Percentiles rank a stretch among this genome's conserved stretches.
Conservation (phyloP, 2,888 invertebrate species). For the Lathronympha strigana region DNA sequence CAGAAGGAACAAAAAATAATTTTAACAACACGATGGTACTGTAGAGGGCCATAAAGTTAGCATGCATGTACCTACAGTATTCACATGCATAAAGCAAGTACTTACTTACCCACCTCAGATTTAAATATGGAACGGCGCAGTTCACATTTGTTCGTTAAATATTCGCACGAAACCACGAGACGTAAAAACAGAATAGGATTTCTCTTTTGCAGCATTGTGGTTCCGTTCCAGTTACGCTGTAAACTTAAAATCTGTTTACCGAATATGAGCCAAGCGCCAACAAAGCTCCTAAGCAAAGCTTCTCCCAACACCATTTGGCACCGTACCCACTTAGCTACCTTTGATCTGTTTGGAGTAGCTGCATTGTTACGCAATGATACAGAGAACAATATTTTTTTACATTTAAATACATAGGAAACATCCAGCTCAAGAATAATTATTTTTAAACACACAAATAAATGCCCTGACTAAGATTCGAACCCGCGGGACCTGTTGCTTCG, state of each 20-base stretch:
- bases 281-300: conserved; percentile 30
- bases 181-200: conserved; percentile 18
- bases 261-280: conserved; percentile 40
- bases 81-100: not conserved
- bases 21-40: not conserved
- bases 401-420: not conserved
- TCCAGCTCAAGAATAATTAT: not conserved
- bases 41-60: not conserved
- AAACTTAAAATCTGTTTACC: conserved; percentile 41
- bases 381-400: not conserved
- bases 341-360: conserved; percentile 22
- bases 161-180: conserved; percentile 11
- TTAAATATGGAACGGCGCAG: conserved; percentile 5
- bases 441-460: too few species aligned
- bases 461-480: too few species aligned
- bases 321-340: conserved; percentile 38
- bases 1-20: too few species aligned
- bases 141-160: conserved; percentile 20
- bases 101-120: not conserved
- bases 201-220: conserved; percentile 17
- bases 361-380: conserved; percentile 11
- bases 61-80: not conserved
- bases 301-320: conserved; percentile 37
- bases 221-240: conserved; percentile 32
- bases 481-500: too few species aligned